Conservation (phyloP, 2,113 vertebrate species). For the Euleptes europaea region DNA sequence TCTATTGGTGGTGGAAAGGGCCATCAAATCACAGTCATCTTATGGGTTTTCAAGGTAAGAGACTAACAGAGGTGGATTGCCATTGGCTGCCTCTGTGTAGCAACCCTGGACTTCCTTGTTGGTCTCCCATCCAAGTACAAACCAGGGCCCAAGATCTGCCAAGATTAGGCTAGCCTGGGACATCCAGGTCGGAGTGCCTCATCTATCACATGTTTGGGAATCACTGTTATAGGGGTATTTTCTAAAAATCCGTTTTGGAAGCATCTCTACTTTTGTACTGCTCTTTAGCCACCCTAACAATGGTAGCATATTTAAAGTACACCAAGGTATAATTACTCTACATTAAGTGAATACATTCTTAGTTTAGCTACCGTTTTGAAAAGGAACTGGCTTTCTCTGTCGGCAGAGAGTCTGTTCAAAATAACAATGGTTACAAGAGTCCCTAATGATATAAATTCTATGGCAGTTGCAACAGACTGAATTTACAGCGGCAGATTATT, state of each 20-base stretch:
- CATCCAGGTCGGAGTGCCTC: background rate
- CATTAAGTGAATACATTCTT: background rate
- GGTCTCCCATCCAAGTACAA: no score
- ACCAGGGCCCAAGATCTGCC: no score
- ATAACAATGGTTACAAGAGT: background rate
- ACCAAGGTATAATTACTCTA: background rate
- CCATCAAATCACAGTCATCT: no score
- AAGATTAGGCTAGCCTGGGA: no score
- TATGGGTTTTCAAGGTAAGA: no score
- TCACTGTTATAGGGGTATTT: background rate
- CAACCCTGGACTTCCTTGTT: no score
- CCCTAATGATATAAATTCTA: conserved; percentile 6
- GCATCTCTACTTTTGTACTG: background rate
- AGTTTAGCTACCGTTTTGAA: background rate
- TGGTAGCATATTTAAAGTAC: background rate
- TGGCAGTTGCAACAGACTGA: background rate
- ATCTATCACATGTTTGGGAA: background rate
- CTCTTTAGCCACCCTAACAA: background rate
- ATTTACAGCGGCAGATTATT: conserved; percentile 21
- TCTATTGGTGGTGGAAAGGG: no score
- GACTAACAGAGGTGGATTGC: no score
- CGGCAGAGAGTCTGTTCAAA: background rate
- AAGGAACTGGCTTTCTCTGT: background rate
- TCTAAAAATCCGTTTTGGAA: background rate
- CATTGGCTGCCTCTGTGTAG: no score